Percentiles rank a stretch among this genome's conserved stretches.
phyloP scores from a whole-genome alignment of 2,113 vertebrate genomes.

The Lycocorax pyrrhopterus region DNA sequence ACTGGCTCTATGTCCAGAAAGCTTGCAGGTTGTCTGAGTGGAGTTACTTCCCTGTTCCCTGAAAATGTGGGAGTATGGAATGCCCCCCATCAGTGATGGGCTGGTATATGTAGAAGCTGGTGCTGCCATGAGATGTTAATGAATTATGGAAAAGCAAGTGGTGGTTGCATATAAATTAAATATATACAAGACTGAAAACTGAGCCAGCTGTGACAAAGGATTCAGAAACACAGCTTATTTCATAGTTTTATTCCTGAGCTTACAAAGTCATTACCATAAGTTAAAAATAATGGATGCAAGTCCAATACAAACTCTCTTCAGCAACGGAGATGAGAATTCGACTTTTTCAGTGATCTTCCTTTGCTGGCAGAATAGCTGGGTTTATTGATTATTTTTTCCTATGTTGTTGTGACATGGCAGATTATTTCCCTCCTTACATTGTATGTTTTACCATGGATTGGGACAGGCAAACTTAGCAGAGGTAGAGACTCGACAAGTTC shows the following conservation, averaged over 20 bases:
- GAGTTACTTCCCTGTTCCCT: neutral
- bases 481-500: neutral
- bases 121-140: neutral
- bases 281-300: neutral
- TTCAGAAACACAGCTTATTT: neutral
- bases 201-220: neutral
- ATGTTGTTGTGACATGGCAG: neutral
- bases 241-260: slow-evolving; percentile 3
- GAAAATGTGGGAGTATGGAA: neutral
- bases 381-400: neutral
- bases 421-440: neutral
- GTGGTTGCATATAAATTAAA: neutral
- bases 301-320: neutral
- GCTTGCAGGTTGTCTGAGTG: neutral
- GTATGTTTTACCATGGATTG: neutral
- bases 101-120: neutral
- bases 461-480: neutral
- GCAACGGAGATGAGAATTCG: neutral
- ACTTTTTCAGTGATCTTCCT: neutral
- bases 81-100: neutral
- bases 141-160: neutral
- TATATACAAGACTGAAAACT: neutral
- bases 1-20: neutral
- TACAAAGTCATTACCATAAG: neutral
- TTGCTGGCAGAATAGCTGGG: neutral